Evolutionary conservation across 2,888 invertebrate genomes (phyloP), one percentile per base, ranked within the genome.

Genomic region (Plagiodera versicolora): DNA sequence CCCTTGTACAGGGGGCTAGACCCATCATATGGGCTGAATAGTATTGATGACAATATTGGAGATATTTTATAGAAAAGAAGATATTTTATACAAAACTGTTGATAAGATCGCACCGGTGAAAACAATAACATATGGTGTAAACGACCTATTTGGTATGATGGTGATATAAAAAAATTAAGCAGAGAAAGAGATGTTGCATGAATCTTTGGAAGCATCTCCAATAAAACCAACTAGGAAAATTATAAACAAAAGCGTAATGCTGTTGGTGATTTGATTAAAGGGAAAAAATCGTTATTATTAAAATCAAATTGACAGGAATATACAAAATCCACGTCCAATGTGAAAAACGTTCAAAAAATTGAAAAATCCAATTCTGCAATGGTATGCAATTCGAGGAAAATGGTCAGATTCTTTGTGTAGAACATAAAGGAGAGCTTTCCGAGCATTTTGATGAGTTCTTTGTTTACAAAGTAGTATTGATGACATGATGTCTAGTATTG

Each of bases 241-340:
- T 52, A 52, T 17, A 52, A 52, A 16, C 52, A 52, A 16, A 52
- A 52, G 19, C 52, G 52, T 18, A 52, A 52, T 35, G 35, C 32
- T 30, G 35, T 17, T 32, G 53, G 39, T 8, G 44, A 53, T 53
- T n/a, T 53, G 3, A 53, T 53, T 19, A 44, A 44, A 53, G 14
- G 44, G n/a, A n/a, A n/a, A 53, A 18, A 39, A 53, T 53, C 53
- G 20, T 6, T 53, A 18, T 18, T 53, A 53, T 14, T 53, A 14
- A 28, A 28, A 53, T 14, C 14, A 53, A 14, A 53, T 53, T 24
- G 53, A 53, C 24, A 53, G 44, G 44, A 53, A 53, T 53, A 53
- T 18, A 9, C 53, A 53, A 6, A 53, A 53, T 24, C 53, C 53
- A 18, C 19, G 24, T 16, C 8, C 10, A 6, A 49, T 28, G 49